Evolutionary conservation across 2,888 invertebrate genomes (phyloP).

Genomic region (Synergus umbraculus): DNA sequence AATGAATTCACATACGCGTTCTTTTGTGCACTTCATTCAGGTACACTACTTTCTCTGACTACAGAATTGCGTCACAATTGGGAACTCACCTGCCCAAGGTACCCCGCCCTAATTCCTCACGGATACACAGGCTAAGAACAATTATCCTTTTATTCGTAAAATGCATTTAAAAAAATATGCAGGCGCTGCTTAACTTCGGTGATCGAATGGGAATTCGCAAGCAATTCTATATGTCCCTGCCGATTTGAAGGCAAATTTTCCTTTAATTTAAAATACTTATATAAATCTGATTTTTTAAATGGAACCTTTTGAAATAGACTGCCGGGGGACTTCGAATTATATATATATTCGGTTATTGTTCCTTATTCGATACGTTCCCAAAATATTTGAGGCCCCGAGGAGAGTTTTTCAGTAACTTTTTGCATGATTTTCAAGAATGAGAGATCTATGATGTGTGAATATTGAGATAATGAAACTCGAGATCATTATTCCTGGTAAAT

Average conservation of each 20-base stretch:
- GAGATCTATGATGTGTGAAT: neutral
- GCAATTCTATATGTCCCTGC: too few species aligned
- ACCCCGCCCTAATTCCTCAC: slow-evolving; percentile 6
- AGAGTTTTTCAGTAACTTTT: neutral
- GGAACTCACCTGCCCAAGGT: slow-evolving; percentile 35
- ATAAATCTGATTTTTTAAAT: too few species aligned
- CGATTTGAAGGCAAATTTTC: too few species aligned
- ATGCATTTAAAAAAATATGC: too few species aligned
- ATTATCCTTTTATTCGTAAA: neutral
- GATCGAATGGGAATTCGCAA: too few species aligned
- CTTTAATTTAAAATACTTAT: too few species aligned
- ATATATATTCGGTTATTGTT: too few species aligned
- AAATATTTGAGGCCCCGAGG: too few species aligned
- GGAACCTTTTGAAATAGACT: too few species aligned
- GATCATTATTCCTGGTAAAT: neutral
- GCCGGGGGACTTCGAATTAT: too few species aligned
- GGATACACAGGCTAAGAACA: neutral
- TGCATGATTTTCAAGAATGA: neutral
- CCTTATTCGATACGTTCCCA: too few species aligned
- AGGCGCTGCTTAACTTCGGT: too few species aligned
- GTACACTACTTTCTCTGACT: slow-evolving; percentile 51
- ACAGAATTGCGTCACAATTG: slow-evolving; percentile 34
- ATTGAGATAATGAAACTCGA: neutral
- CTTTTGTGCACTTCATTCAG: slow-evolving; percentile 47
- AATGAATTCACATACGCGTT: slow-evolving; percentile 49